phyloP scores from a whole-genome alignment of 1,140 invertebrate species.

The Pollicipes pollicipes region DNA sequence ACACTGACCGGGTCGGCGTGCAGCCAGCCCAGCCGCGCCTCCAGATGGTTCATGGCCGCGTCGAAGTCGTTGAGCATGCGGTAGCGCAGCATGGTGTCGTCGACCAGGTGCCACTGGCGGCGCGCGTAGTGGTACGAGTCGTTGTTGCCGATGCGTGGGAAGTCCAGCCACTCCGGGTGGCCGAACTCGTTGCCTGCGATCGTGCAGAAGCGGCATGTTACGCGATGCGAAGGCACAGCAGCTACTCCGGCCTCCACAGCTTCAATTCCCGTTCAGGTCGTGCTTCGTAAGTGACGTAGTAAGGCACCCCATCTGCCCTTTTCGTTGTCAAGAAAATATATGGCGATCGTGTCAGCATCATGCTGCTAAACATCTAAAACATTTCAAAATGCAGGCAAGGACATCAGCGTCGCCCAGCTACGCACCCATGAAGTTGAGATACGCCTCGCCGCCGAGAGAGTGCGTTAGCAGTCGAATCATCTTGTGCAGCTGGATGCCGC shows the following conservation, averaged over 20 bases:
- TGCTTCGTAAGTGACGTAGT: no score
- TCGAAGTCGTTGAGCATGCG: slow-evolving; percentile 90
- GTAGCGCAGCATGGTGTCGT: slow-evolving; percentile 63
- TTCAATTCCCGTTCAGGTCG: no score
- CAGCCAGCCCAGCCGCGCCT: slow-evolving; percentile 30
- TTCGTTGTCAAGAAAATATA: background rate
- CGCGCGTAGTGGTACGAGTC: slow-evolving; percentile 94
- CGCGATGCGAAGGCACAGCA: no score
- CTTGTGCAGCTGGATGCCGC: slow-evolving; percentile 92
- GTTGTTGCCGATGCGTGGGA: slow-evolving; percentile 86
- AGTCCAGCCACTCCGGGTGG: slow-evolving; percentile 99
- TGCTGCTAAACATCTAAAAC: background rate
- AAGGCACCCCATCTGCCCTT: no score
- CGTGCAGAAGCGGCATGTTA: no score
- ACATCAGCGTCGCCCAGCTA: slow-evolving; percentile 7
- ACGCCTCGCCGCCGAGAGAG: slow-evolving; percentile 84
- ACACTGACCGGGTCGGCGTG: slow-evolving; percentile 35
- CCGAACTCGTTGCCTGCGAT: slow-evolving; percentile 95
- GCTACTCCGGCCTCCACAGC: no score
- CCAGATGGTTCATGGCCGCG: slow-evolving; percentile 69
- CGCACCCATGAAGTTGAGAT: slow-evolving; percentile 92
- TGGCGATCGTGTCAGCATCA: slow-evolving; percentile 8
- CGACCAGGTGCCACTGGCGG: slow-evolving; percentile 85
- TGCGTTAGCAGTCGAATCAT: slow-evolving; percentile 90
- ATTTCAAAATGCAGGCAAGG: background rate